These are phyloP conservation scores for Pocillopora verrucosa DNA, from an alignment of 64 coral and sea anemone genomes.

Conservation along the genomic window DNA sequence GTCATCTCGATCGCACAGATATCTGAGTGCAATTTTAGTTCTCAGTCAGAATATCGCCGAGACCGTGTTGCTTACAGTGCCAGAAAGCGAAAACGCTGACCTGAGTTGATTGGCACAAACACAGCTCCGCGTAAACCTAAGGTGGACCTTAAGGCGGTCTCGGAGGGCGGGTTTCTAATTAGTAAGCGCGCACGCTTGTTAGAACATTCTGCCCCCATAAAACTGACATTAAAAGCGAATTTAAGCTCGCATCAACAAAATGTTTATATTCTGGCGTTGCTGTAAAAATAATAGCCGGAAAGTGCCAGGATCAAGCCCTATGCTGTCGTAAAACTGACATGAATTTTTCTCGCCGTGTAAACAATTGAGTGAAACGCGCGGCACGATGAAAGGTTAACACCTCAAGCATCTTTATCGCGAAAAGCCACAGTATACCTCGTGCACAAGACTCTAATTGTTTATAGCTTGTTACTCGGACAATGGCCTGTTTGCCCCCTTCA, in stretches of 20 bases:
- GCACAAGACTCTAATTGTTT: slow-evolving; percentile 96
- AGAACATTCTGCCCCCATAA: slow-evolving; percentile 56
- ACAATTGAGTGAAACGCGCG: slow-evolving; percentile 67
- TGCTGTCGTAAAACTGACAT: slow-evolving; percentile 18
- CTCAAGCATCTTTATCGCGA: slow-evolving; percentile 70
- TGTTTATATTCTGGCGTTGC: slow-evolving; percentile 61
- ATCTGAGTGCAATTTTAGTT: slow-evolving; percentile 47
- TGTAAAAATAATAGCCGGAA: slow-evolving; percentile 65
- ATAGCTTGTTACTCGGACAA: slow-evolving; percentile 94
- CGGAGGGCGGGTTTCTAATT: slow-evolving; percentile 87
- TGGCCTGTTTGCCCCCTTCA: slow-evolving; percentile 91
- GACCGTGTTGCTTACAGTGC: slow-evolving; percentile 4
- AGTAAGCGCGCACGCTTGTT: slow-evolving; percentile 55
- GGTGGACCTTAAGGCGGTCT: slow-evolving; percentile 84
- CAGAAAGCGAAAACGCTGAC: slow-evolving; percentile 52
- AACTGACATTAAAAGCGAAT: slow-evolving; percentile 81
- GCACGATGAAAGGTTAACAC: slow-evolving; percentile 99
- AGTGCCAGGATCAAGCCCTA: slow-evolving; percentile 43
- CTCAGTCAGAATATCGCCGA: slow-evolving; percentile 34
- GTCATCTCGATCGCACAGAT: slow-evolving; percentile 33
- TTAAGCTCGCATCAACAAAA: slow-evolving; percentile 65
- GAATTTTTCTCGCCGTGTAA: slow-evolving; percentile 44
- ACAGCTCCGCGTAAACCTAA: slow-evolving; percentile 27
- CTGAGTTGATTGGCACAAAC: slow-evolving; percentile 70
- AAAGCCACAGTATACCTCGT: slow-evolving; percentile 86